Conservation (phyloP, 2,113 vertebrate species). For the Phylloscopus whistleri region DNA sequence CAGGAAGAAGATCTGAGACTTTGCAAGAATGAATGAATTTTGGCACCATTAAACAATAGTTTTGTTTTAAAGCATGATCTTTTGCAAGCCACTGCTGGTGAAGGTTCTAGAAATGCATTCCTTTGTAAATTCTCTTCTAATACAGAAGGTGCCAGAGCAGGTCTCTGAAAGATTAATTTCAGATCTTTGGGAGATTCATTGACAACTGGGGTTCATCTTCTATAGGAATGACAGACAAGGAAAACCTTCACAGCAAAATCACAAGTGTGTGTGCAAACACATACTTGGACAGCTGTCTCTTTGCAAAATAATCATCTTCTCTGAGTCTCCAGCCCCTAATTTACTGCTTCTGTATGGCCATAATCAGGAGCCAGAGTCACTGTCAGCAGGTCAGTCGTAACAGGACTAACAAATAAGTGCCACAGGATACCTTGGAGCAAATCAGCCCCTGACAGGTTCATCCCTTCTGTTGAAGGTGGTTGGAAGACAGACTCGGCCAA, state of each 20-base stretch:
- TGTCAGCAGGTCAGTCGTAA: not conserved
- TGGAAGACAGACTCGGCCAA: not conserved
- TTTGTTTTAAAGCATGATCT: constrained; percentile 14
- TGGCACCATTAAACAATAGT: constrained; percentile 15
- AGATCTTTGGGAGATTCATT: not conserved
- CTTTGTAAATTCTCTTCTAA: constrained; percentile 1
- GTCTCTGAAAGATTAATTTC: constrained; percentile 8
- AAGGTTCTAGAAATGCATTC: not conserved
- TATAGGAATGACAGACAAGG: not conserved
- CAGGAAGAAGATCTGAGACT: constrained; percentile 10
- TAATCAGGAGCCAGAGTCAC: not conserved
- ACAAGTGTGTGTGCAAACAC: not conserved
- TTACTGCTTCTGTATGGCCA: not conserved
- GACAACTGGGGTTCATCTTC: not conserved
- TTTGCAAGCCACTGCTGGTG: not conserved
- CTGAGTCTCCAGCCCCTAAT: not conserved
- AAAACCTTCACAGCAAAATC: not conserved
- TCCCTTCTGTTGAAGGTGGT: not conserved
- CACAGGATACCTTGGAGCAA: constrained; percentile 38
- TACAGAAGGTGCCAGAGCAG: not conserved
- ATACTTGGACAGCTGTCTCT: not conserved
- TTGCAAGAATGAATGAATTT: constrained; percentile 36
- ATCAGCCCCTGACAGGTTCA: not conserved
- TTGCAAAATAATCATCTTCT: not conserved
- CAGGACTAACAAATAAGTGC: constrained; percentile 26